A percentile compares a stretch with the other conserved stretches of the same genome.
phyloP scores from a whole-genome alignment of 2,797 vertebrate species.

The Pelodytes ibericus region DNA sequence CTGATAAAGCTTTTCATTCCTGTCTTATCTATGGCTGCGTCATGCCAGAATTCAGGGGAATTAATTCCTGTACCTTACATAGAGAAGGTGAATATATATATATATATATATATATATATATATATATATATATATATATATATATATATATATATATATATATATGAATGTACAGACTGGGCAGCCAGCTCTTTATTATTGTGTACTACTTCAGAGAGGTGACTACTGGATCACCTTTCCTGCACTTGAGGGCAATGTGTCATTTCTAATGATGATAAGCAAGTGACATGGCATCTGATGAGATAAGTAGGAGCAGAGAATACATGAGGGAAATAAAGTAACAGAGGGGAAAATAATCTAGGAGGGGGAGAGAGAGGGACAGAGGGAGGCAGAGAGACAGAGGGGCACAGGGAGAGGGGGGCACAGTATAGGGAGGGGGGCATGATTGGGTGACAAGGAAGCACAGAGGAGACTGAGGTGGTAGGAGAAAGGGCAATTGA shows the following conservation, averaged over 20 bases:
- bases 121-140: too few species aligned
- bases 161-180: constrained; percentile 25
- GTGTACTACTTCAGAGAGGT: constrained; percentile 9
- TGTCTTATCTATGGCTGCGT: too few species aligned
- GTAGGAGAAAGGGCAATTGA: constrained; percentile 10
- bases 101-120: too few species aligned
- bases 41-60: too few species aligned
- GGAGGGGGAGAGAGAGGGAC: constrained; percentile 10
- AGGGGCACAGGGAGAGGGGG: constrained; percentile 8
- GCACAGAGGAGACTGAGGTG: constrained; percentile 19
- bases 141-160: too few species aligned
- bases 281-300: constrained; percentile 28
- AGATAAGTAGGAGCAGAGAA: constrained; percentile 30
- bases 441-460: constrained; percentile 25
- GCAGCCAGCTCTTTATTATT: constrained; percentile 9
- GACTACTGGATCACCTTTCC: constrained; percentile 29
- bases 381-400: constrained; percentile 19
- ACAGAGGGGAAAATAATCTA: constrained; percentile 13
- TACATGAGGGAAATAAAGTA: constrained; percentile 32
- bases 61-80: too few species aligned
- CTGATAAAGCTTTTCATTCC: too few species aligned
- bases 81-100: too few species aligned
- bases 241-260: constrained; percentile 28
- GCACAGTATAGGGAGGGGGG: constrained; percentile 15
- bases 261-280: constrained; percentile 49